Conservation (phyloP, 2,113 vertebrate species). For the Nannospalax galili region DNA sequence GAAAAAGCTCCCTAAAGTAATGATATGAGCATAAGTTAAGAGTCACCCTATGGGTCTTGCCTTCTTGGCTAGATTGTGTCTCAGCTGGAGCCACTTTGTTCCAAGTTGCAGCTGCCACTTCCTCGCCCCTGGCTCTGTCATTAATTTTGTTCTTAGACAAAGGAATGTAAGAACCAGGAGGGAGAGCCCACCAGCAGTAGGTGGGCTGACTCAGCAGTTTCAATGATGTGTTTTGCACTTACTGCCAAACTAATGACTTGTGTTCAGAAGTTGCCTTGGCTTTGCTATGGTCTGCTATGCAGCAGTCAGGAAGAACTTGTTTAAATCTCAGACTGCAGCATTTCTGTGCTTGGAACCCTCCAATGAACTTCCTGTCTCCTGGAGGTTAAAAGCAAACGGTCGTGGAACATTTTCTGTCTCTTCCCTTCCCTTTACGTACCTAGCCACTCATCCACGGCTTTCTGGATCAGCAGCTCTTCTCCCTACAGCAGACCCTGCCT, state of each 20-base stretch:
- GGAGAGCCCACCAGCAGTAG: neutral
- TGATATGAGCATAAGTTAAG: neutral
- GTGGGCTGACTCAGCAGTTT: neutral
- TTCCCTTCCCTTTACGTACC: neutral
- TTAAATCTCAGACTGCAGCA: neutral
- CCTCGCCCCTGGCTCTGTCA: neutral
- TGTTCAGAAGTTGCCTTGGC: neutral
- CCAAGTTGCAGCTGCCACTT: neutral
- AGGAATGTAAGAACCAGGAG: neutral
- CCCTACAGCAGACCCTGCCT: neutral
- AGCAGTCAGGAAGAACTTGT: neutral
- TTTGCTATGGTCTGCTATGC: neutral
- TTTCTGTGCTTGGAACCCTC: neutral
- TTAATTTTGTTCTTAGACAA: constrained; percentile 56
- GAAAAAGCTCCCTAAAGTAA: neutral
- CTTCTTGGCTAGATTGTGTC: constrained; percentile 15
- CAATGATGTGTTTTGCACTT: neutral
- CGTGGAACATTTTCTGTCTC: neutral
- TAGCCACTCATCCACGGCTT: neutral
- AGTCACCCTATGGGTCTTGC: neutral
- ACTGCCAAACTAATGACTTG: neutral
- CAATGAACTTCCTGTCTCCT: neutral
- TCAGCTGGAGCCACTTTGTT: neutral
- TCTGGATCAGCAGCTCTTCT: neutral
- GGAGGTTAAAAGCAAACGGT: neutral